Evolutionary conservation across 2,888 invertebrate species (phyloP).

Genomic region (Pheosia gnoma): DNA sequence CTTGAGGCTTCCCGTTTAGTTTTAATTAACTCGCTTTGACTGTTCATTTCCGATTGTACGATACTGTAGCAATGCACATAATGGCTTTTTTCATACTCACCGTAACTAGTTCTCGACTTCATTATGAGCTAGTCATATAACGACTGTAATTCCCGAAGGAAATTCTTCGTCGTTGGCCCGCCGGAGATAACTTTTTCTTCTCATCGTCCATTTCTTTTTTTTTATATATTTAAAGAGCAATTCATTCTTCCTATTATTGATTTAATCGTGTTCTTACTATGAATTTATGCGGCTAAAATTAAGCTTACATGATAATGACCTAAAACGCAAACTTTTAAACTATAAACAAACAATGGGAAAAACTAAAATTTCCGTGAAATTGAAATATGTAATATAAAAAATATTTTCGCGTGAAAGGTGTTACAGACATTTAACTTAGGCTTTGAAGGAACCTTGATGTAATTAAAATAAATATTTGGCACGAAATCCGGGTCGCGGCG

Average conservation of each 20-base stretch:
- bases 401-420: slow-evolving; percentile 52
- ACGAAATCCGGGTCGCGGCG: slow-evolving; percentile 77
- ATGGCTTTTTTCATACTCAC: slow-evolving; percentile 47
- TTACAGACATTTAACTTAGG: slow-evolving; percentile 66
- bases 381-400: too few relatives aligned
- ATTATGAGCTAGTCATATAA: slow-evolving; percentile 62
- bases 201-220: slow-evolving; percentile 32
- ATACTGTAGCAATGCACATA: slow-evolving; percentile 46
- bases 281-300: too few relatives aligned
- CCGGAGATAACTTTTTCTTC: slow-evolving; percentile 42
- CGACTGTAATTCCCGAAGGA: slow-evolving; percentile 55
- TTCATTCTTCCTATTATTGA: slow-evolving; percentile 23
- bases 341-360: too few relatives aligned
- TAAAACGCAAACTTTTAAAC: too few relatives aligned
- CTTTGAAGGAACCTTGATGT: slow-evolving; percentile 73
- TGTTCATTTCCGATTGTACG: slow-evolving; percentile 64
- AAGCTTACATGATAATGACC: too few relatives aligned
- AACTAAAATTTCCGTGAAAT: too few relatives aligned
- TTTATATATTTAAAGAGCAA: slow-evolving; percentile 39
- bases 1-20: slow-evolving; percentile 61
- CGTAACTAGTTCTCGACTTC: slow-evolving; percentile 57
- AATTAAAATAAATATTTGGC: slow-evolving; percentile 84
- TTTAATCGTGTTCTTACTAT: slow-evolving; percentile 14
- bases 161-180: slow-evolving; percentile 51
- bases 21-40: slow-evolving; percentile 74